A percentile compares a stretch with the other conserved stretches of the same genome.
Evolutionary conservation across 2,797 vertebrate species (phyloP).

Genomic region (Falco berigora): DNA sequence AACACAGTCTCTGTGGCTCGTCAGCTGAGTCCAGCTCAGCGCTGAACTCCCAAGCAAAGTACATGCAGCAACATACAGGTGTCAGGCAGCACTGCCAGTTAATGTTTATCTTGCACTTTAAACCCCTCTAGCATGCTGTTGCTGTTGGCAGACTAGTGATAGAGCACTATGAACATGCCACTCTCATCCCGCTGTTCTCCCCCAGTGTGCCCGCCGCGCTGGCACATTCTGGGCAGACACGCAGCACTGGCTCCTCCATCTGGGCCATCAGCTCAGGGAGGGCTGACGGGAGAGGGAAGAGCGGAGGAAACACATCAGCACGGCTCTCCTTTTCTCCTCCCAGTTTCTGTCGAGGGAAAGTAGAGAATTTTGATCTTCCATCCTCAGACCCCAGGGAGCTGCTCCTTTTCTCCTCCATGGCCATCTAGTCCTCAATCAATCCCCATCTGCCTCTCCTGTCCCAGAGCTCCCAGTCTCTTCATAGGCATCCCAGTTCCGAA

Average conservation of each 20-base stretch:
- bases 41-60: background rate
- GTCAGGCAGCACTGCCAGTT: background rate
- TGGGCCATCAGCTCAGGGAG: background rate
- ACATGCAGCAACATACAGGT: background rate
- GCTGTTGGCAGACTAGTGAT: background rate
- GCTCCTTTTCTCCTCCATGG: background rate
- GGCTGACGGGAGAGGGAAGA: background rate
- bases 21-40: background rate
- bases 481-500: background rate
- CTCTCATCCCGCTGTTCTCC: background rate
- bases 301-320: fast-evolving
- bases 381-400: background rate
- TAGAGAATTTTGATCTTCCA: background rate
- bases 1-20: fast-evolving
- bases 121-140: background rate
- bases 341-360: background rate
- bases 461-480: background rate
- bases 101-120: background rate
- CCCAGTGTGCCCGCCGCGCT: background rate
- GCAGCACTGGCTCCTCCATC: fast-evolving
- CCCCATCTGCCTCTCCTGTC: background rate
- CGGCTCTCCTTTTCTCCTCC: background rate
- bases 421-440: too few relatives aligned
- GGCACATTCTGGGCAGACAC: fast-evolving
- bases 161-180: fast-evolving